Evolutionary conservation across 2,113 vertebrate genomes (phyloP).

Genomic region (Sylvietta virens): DNA sequence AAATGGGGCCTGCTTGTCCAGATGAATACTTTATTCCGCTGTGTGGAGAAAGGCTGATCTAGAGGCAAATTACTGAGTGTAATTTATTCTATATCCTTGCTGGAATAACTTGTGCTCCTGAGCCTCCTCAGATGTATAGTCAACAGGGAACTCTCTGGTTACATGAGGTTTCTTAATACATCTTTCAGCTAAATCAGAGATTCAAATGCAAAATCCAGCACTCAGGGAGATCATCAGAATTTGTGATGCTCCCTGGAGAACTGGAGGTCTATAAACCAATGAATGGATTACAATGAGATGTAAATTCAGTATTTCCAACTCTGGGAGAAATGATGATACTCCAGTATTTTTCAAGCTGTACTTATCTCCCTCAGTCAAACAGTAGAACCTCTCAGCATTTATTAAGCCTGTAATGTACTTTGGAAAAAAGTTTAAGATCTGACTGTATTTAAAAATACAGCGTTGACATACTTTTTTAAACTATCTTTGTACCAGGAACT

Average conservation of each 20-base stretch:
- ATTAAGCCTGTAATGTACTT: neutral
- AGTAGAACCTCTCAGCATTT: neutral
- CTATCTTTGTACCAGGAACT: neutral
- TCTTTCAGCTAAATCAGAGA: conserved; percentile 67
- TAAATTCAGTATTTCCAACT: conserved; percentile 21
- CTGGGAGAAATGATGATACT: neutral
- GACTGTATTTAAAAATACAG: neutral
- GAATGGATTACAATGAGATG: conserved; percentile 56
- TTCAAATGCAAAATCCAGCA: conserved; percentile 44
- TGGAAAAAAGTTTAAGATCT: neutral
- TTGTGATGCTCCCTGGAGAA: conserved; percentile 46
- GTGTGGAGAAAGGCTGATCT: conserved; percentile 33
- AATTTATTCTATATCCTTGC: conserved; percentile 49
- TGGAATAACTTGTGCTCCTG: conserved; percentile 41
- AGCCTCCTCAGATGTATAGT: conserved; percentile 40
- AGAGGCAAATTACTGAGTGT: conserved; percentile 33
- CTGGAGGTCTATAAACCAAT: conserved; percentile 49
- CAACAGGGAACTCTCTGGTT: conserved; percentile 52
- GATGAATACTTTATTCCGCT: conserved; percentile 50
- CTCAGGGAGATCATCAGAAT: conserved; percentile 44
- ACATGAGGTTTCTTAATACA: conserved; percentile 43
- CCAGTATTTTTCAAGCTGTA: neutral
- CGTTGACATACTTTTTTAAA: neutral
- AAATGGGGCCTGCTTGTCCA: conserved; percentile 35
- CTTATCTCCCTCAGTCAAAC: neutral